Conservation (phyloP, 2,113 vertebrate genomes). For the Corvus moneduloides region DNA sequence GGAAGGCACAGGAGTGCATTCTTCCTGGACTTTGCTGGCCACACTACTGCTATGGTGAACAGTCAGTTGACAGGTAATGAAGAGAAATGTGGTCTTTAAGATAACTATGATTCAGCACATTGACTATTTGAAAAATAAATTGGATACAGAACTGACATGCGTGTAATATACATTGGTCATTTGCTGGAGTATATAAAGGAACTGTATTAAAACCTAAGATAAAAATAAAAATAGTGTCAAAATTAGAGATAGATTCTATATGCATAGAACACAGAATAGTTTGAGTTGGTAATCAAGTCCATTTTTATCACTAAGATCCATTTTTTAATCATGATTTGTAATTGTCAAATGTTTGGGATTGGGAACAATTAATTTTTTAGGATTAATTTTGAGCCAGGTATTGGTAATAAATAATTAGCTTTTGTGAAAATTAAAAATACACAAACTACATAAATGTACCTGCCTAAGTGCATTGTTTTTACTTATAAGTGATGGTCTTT, state of each 20-base stretch:
- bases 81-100: slow-evolving; percentile 8
- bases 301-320: not conserved
- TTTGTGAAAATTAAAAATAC: not conserved
- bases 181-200: not conserved
- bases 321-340: not conserved
- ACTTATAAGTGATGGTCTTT: not conserved
- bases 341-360: not conserved
- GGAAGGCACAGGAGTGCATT: not conserved
- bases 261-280: not conserved
- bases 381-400: not conserved
- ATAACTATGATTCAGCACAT: not conserved
- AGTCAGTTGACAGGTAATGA: not conserved
- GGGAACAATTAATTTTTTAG: not conserved
- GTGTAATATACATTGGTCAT: not conserved
- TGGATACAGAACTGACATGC: not conserved
- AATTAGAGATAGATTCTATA: not conserved
- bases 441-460: not conserved
- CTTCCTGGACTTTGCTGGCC: not conserved
- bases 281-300: not conserved
- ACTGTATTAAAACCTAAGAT: not conserved
- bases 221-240: not conserved
- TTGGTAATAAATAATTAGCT: not conserved
- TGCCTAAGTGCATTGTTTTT: not conserved
- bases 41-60: not conserved
- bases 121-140: not conserved